phyloP scores from a whole-genome alignment of 2,888 invertebrate genomes.

The Barypeithes pellucidus region DNA sequence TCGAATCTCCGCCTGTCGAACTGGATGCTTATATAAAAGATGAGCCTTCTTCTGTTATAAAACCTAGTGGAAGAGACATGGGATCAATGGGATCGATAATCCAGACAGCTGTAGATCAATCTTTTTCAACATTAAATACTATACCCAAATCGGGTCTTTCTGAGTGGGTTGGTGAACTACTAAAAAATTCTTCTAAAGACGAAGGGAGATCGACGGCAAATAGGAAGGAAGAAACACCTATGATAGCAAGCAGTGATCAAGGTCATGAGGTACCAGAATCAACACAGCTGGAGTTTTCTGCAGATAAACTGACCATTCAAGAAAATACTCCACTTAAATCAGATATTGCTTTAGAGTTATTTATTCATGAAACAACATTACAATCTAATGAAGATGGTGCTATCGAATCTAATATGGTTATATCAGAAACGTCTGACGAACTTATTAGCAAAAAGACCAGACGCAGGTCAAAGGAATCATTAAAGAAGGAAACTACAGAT shows the following conservation, averaged over 20 bases:
- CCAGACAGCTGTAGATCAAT: neutral
- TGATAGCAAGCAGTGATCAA: neutral
- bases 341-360: too few relatives aligned
- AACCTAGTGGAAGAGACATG: neutral
- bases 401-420: neutral
- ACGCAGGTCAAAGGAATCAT: neutral
- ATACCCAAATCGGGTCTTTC: constrained; percentile 7
- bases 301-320: neutral
- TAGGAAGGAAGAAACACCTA: neutral
- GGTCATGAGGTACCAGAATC: neutral
- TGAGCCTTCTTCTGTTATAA: neutral
- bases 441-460: neutral
- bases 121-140: neutral
- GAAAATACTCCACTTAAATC: too few relatives aligned
- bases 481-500: neutral
- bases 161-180: neutral
- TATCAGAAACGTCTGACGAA: neutral
- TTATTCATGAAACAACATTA: neutral
- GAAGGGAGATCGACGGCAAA: neutral
- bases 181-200: neutral
- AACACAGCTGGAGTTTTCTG: neutral
- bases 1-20: neutral
- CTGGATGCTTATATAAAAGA: neutral
- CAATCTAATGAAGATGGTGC: neutral
- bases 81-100: neutral